phyloP scores from a whole-genome alignment of 2,888 invertebrate species.

The Norana najaformis region DNA sequence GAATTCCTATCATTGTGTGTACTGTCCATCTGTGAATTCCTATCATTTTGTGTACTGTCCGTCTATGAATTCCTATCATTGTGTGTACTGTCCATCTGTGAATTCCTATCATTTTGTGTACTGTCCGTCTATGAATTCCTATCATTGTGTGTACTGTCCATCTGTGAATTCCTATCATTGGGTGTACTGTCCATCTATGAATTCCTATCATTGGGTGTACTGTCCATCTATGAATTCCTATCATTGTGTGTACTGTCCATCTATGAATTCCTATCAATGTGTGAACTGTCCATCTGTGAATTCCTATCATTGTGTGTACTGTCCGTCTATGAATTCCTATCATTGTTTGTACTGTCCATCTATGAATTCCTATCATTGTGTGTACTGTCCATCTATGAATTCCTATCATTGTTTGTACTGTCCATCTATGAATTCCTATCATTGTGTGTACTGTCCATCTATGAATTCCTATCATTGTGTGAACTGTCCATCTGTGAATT shows the following conservation, averaged over 20 bases:
- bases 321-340: background rate
- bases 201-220: background rate
- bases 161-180: background rate
- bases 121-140: too few relatives aligned
- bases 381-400: too few relatives aligned
- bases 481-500: too few relatives aligned
- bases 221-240: background rate
- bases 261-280: background rate
- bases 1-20: background rate
- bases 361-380: background rate
- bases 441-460: background rate
- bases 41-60: background rate
- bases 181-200: too few relatives aligned
- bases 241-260: background rate
- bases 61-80: background rate
- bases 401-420: background rate
- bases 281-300: too few relatives aligned
- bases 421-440: background rate
- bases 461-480: background rate
- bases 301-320: background rate
- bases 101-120: background rate
- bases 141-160: background rate
- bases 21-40: too few relatives aligned
- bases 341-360: background rate
- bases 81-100: too few relatives aligned